Percentiles rank a stretch among this genome's conserved stretches.
These are phyloP conservation scores for Phataginus tricuspis DNA, from an alignment of 2,797 vertebrate species.

Conservation along the genomic window DNA sequence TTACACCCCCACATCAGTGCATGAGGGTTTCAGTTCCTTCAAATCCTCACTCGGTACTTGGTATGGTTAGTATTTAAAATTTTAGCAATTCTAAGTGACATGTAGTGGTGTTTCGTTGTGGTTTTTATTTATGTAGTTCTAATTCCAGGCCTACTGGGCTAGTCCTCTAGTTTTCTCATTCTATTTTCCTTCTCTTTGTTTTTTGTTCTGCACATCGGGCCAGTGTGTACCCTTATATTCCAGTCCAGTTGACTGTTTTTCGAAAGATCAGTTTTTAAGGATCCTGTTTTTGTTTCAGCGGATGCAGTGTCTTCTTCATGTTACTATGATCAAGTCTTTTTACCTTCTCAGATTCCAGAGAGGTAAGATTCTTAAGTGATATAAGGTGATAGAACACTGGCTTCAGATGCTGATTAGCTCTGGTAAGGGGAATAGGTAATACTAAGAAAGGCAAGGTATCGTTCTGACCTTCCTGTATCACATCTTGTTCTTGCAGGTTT, in stretches of 20 bases:
- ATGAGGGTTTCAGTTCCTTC: neutral
- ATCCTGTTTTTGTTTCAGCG: slow-evolving; percentile 11
- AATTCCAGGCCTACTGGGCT: neutral
- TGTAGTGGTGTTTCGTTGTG: neutral
- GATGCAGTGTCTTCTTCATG: neutral
- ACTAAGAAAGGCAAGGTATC: neutral
- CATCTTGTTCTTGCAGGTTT: neutral
- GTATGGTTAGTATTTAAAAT: no score
- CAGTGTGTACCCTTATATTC: neutral
- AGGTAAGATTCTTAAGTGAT: neutral
- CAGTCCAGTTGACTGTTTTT: neutral
- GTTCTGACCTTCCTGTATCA: neutral
- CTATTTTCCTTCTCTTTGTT: neutral
- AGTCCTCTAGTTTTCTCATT: neutral
- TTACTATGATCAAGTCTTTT: neutral
- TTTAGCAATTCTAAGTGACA: neutral
- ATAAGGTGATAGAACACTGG: neutral
- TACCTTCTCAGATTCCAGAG: neutral
- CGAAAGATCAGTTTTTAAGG: neutral
- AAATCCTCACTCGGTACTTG: neutral
- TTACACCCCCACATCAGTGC: no score
- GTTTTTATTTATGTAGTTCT: neutral
- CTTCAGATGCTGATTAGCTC: neutral
- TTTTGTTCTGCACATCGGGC: neutral
- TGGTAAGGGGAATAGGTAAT: neutral